Conservation (phyloP, 2,113 vertebrate species). For the Herpetotheres cachinnans region DNA sequence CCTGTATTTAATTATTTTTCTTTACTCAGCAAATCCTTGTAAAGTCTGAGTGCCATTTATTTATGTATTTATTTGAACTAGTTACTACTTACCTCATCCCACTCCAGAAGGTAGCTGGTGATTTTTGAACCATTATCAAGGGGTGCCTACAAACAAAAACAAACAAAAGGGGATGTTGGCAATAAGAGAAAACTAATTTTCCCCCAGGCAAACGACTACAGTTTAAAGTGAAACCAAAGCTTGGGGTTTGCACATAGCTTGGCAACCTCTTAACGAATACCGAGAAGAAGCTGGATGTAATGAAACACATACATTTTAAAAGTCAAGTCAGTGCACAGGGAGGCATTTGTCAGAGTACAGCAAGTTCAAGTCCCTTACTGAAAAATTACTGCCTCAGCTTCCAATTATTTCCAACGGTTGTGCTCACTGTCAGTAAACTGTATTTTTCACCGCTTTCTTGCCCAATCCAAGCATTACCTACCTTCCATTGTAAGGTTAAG, state of each 20-base stretch:
- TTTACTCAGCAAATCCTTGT: slow-evolving; percentile 4
- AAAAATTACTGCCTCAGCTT: not conserved
- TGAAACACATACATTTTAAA: slow-evolving; percentile 29
- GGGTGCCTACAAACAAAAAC: slow-evolving; percentile 80
- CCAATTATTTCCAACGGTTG: not conserved
- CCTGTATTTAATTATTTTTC: not conserved
- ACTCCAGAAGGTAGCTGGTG: slow-evolving; percentile 95
- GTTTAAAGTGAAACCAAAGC: slow-evolving; percentile 15
- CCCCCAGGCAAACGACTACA: not conserved
- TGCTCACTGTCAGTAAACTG: not conserved
- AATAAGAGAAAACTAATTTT: not conserved
- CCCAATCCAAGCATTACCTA: slow-evolving; percentile 44
- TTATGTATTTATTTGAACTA: not conserved
- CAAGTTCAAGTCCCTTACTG: not conserved
- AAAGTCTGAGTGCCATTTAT: not conserved
- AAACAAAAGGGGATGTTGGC: not conserved
- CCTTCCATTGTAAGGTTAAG: slow-evolving; percentile 96
- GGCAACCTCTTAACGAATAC: not conserved
- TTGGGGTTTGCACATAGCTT: not conserved
- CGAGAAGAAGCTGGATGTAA: not conserved
- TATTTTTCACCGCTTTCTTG: not conserved
- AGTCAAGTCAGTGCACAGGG: not conserved
- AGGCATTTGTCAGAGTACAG: not conserved
- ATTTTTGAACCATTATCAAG: slow-evolving; percentile 97
- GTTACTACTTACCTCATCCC: slow-evolving; percentile 89